A percentile compares a stretch with the other conserved stretches of the same genome.
Evolutionary conservation across 2,888 invertebrate species (phyloP).

Genomic region (Scrobipalpa atriplicella): DNA sequence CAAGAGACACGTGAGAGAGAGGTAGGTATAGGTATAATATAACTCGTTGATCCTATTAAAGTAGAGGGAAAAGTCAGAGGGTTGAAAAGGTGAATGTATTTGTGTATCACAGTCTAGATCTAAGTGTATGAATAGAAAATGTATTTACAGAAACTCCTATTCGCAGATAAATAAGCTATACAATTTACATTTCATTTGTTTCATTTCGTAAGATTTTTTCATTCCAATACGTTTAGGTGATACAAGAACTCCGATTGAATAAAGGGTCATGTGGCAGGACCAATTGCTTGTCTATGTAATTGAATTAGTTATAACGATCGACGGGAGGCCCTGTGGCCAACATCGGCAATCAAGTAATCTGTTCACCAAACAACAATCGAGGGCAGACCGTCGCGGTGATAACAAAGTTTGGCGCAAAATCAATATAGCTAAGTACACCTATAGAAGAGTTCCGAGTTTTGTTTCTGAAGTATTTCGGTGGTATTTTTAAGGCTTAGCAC

Average conservation of each 20-base stretch:
- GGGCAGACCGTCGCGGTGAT: constrained; percentile 37
- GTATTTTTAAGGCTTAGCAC: too few species aligned
- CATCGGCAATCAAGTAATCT: constrained; percentile 39
- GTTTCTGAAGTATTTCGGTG: too few species aligned
- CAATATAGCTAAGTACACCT: background rate
- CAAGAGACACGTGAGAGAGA: background rate
- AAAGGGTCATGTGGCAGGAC: constrained; percentile 30
- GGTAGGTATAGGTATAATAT: background rate
- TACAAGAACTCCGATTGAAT: background rate
- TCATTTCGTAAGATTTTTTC: background rate
- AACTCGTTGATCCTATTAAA: constrained; percentile 1
- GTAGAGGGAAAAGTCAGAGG: background rate
- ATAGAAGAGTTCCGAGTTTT: background rate
- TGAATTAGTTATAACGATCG: constrained; percentile 34
- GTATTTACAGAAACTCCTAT: constrained; percentile 9
- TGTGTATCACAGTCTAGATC: constrained; percentile 8
- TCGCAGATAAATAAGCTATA: background rate
- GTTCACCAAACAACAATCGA: constrained; percentile 35
- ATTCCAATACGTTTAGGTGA: too few species aligned
- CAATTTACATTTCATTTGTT: constrained; percentile 2
- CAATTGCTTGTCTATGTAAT: constrained; percentile 40
- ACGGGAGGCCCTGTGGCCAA: constrained; percentile 27
- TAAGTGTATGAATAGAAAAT: constrained; percentile 11
- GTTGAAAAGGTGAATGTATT: constrained; percentile 13
- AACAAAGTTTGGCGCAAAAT: constrained; percentile 39